Conservation (phyloP, 1,140 invertebrate species). For the Riptortus pedestris region DNA sequence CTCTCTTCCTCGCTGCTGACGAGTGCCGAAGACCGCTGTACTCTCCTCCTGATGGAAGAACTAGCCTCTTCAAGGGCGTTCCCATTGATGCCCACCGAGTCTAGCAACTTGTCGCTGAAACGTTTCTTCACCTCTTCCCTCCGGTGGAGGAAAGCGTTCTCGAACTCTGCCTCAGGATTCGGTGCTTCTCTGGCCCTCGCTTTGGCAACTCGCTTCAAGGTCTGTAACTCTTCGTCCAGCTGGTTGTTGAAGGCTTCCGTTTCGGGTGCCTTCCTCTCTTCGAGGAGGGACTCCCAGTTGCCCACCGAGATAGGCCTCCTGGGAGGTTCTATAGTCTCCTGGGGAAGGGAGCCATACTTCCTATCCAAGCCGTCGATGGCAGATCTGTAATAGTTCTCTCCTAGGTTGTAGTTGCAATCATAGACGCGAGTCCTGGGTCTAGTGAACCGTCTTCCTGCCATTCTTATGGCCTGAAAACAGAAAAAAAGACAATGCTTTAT, state of each 20-base stretch:
- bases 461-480: constrained; percentile 7
- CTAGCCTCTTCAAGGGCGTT: background rate
- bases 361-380: constrained; percentile 58
- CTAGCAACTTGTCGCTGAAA: constrained; percentile 27
- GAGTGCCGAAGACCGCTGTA: no score
- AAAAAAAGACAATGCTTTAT: constrained; percentile 10
- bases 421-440: constrained; percentile 62
- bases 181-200: constrained; percentile 6
- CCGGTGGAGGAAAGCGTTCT: constrained; percentile 19
- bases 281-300: constrained; percentile 14
- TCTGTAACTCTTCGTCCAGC: constrained; percentile 7
- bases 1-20: background rate
- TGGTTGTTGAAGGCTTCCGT: background rate
- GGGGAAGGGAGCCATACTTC: constrained; percentile 36
- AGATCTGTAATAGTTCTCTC: constrained; percentile 62
- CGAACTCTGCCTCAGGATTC: constrained; percentile 16
- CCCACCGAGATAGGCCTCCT: constrained; percentile 16
- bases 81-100: constrained; percentile 25
- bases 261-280: background rate
- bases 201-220: constrained; percentile 18
- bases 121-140: constrained; percentile 20
- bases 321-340: constrained; percentile 19
- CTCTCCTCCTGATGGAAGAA: background rate
- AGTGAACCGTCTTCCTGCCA: constrained; percentile 39
- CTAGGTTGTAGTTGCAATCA: constrained; percentile 66